phyloP scores from a whole-genome alignment of 2,888 invertebrate genomes.

The Hirtodrosophila cameraria region DNA sequence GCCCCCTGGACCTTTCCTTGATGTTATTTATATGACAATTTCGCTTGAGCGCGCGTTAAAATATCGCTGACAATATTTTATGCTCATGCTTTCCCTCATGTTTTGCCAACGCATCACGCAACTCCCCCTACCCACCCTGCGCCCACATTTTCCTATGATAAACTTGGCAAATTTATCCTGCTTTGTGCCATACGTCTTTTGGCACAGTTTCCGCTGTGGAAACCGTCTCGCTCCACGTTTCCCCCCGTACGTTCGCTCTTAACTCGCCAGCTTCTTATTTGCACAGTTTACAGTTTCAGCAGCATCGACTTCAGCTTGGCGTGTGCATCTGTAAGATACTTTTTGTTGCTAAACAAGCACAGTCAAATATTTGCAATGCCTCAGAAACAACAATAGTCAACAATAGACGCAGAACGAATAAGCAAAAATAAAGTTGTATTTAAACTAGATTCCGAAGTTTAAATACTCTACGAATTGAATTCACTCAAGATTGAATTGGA shows the following conservation, averaged over 20 bases:
- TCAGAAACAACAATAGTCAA: slow-evolving; percentile 47
- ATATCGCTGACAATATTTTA: slow-evolving; percentile 80
- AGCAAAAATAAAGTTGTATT: neutral
- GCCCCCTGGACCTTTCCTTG: neutral
- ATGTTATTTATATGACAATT: slow-evolving; percentile 80
- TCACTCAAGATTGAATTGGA: too few relatives aligned
- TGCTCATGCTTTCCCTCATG: slow-evolving; percentile 75
- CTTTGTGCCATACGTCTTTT: slow-evolving; percentile 79
- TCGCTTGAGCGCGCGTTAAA: slow-evolving; percentile 78
- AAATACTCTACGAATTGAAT: too few relatives aligned
- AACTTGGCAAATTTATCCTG: slow-evolving; percentile 80
- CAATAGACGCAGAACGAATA: slow-evolving; percentile 21
- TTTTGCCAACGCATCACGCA: slow-evolving; percentile 68
- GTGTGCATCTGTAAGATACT: slow-evolving; percentile 67
- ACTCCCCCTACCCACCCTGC: neutral
- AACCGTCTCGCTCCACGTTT: neutral
- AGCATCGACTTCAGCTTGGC: slow-evolving; percentile 37
- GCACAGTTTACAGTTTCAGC: slow-evolving; percentile 71
- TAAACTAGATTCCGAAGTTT: too few relatives aligned
- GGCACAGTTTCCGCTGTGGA: slow-evolving; percentile 67
- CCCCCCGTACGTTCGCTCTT: too few relatives aligned
- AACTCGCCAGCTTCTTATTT: slow-evolving; percentile 52
- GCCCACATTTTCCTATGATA: slow-evolving; percentile 62
- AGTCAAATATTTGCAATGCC: slow-evolving; percentile 71
- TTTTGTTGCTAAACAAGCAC: slow-evolving; percentile 59